phyloP scores from a whole-genome alignment of 1,140 invertebrate genomes.

The Pygmarrhopalites habei region DNA sequence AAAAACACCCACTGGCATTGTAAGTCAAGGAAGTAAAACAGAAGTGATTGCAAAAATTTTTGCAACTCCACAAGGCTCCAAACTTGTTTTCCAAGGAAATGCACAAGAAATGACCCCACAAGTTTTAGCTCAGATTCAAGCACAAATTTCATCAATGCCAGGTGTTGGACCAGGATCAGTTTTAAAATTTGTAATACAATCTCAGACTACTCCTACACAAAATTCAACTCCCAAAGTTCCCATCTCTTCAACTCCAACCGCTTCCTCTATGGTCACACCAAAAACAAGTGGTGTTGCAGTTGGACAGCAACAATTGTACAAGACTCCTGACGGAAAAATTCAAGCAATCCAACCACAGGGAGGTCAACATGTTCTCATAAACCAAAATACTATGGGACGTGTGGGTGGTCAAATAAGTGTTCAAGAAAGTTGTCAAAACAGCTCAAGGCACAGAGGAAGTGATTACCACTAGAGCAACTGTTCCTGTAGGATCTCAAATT shows the following conservation, averaged over 20 bases:
- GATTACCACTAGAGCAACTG: background rate
- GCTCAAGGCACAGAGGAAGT: slow-evolving; percentile 25
- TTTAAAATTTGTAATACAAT: background rate
- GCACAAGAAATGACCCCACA: background rate
- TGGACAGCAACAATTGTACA: slow-evolving; percentile 86
- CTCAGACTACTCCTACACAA: background rate
- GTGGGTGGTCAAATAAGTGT: background rate
- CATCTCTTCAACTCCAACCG: background rate
- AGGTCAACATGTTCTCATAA: background rate
- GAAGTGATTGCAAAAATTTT: slow-evolving; percentile 12
- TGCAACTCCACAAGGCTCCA: background rate
- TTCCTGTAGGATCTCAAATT: no score
- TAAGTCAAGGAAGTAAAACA: background rate
- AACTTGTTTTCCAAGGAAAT: background rate
- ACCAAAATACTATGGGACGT: background rate
- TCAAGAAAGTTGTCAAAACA: no score
- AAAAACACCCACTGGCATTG: slow-evolving; percentile 9
- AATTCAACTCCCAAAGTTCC: background rate
- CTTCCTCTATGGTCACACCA: background rate
- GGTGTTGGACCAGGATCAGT: background rate
- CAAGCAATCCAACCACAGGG: slow-evolving; percentile 26
- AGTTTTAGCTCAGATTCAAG: slow-evolving; percentile 9
- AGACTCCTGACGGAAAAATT: slow-evolving; percentile 86
- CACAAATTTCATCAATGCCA: background rate
- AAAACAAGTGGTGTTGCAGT: slow-evolving; percentile 48